Conservation (phyloP, 2,113 vertebrate genomes). For the Myrmecobius fasciatus region DNA sequence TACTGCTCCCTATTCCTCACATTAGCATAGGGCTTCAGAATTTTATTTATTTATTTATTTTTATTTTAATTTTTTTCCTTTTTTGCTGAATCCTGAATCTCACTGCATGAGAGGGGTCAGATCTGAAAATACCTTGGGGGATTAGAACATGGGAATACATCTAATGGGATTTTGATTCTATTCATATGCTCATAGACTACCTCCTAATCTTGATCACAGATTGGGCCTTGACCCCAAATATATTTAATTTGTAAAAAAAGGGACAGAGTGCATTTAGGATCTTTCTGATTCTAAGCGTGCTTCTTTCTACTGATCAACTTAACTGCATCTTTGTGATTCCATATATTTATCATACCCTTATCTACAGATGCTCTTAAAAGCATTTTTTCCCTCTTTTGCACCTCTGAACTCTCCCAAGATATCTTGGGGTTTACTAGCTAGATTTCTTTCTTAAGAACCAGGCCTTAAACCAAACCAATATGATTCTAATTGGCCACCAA, state of each 20-base stretch:
- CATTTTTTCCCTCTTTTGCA: too few species aligned
- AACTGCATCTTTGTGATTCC: background rate
- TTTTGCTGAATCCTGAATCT: too few species aligned
- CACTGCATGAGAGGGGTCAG: background rate
- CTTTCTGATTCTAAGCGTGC: background rate
- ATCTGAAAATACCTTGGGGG: background rate
- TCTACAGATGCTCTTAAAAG: too few species aligned
- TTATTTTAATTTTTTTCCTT: too few species aligned
- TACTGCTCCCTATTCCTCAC: background rate
- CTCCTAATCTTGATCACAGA: background rate
- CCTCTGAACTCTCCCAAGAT: too few species aligned
- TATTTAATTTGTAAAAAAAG: background rate
- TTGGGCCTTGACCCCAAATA: background rate
- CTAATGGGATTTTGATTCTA: background rate
- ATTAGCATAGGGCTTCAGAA: background rate
- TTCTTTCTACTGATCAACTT: background rate
- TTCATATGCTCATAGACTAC: background rate
- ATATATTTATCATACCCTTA: background rate
- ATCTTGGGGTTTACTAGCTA: too few species aligned
- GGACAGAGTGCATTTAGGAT: too few species aligned
- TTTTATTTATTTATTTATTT: too few species aligned
- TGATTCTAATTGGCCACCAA: too few species aligned
- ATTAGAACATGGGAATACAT: background rate
- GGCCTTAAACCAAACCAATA: too few species aligned
- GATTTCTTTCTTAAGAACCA: too few species aligned